These are phyloP conservation scores for Meloidogyne chitwoodi DNA, from an alignment of 1,140 invertebrate genomes.

Conservation along the genomic window DNA sequence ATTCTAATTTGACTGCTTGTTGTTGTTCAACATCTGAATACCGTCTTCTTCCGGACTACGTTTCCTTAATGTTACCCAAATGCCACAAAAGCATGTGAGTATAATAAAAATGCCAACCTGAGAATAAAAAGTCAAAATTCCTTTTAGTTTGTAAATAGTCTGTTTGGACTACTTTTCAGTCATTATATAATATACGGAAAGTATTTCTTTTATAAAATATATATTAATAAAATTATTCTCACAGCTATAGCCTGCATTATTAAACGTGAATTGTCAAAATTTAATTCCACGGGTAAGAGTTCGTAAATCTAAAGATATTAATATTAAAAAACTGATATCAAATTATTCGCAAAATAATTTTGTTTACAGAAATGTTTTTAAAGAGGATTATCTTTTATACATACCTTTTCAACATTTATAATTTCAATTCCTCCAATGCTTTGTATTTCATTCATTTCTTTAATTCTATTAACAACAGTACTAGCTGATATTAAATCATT, in stretches of 20 bases:
- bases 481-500: conserved; percentile 10
- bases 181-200: too few species aligned
- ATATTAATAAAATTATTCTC: neutral
- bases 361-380: too few species aligned
- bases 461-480: conserved; percentile 7
- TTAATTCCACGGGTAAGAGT: conserved; percentile 10
- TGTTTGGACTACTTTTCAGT: too few species aligned
- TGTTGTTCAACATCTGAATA: conserved; percentile 11
- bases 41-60: conserved; percentile 6
- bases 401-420: conserved; percentile 17
- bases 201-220: too few species aligned
- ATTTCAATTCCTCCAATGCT: conserved; percentile 3
- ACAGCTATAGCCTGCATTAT: conserved; percentile 8
- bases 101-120: conserved; percentile 16
- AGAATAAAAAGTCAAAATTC: too few species aligned
- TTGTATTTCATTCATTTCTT: conserved; percentile 8
- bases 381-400: neutral
- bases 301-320: conserved; percentile 8
- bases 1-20: neutral
- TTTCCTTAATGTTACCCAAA: neutral
- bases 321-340: too few species aligned
- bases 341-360: too few species aligned
- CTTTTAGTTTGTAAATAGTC: too few species aligned
- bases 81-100: conserved; percentile 11
- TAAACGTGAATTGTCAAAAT: conserved; percentile 16